Conservation (phyloP, 2,888 invertebrate species). For the Drosophila mulleri region DNA sequence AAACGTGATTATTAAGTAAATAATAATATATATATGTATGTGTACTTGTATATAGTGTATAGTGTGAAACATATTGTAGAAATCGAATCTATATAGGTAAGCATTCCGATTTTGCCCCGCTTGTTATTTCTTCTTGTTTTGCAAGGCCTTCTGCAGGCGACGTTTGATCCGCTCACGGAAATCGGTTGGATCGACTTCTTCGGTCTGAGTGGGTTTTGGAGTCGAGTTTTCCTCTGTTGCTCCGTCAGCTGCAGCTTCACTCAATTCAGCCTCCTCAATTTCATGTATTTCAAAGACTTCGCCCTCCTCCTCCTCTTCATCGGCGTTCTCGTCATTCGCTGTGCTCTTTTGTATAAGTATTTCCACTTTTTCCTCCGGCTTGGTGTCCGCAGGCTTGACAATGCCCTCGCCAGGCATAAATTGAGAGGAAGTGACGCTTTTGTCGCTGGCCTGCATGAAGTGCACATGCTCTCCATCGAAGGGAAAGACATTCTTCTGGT, state of each 20-base stretch:
- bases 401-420: constrained; percentile 71
- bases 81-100: background rate
- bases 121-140: constrained; percentile 80
- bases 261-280: constrained; percentile 47
- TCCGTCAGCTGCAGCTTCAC: constrained; percentile 3
- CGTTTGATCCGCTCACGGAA: constrained; percentile 84
- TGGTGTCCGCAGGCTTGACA: constrained; percentile 8
- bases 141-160: constrained; percentile 81
- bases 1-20: constrained; percentile 37
- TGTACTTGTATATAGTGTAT: constrained; percentile 9
- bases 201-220: constrained; percentile 6
- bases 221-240: constrained; percentile 20
- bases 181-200: constrained; percentile 71
- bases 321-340: constrained; percentile 18
- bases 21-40: constrained; percentile 3
- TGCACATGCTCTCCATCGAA: constrained; percentile 83
- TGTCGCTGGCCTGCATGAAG: constrained; percentile 83
- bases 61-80: constrained; percentile 7
- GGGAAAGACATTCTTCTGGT: constrained; percentile 82
- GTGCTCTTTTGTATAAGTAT: constrained; percentile 15
- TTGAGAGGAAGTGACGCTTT: constrained; percentile 81
- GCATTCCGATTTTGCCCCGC: background rate
- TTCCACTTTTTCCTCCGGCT: constrained; percentile 44
- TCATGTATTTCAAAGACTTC: constrained; percentile 57
- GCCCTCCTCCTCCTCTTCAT: constrained; percentile 37